A percentile compares a stretch with the other conserved stretches of the same genome.
Conservation (phyloP, 2,888 invertebrate genomes). For the Linyphia triangularis region DNA sequence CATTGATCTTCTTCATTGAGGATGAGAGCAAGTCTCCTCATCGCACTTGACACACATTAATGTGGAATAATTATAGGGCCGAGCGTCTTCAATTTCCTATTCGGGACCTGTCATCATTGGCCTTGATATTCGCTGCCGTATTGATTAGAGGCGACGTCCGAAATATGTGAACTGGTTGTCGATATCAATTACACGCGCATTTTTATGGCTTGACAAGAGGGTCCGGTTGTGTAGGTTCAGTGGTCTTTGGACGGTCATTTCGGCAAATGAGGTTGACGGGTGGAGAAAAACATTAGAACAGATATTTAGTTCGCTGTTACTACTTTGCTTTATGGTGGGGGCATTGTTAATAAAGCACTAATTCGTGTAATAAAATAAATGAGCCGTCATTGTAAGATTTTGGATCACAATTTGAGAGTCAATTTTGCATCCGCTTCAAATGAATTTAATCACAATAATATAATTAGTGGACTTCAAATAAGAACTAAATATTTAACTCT, state of each 20-base stretch:
- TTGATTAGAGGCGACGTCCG: conserved; percentile 15
- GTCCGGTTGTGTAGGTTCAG: conserved; percentile 54
- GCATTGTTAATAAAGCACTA: no score
- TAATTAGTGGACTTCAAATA: no score
- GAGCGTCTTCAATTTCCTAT: conserved; percentile 34
- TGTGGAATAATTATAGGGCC: conserved; percentile 56
- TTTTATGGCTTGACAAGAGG: not conserved
- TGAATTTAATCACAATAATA: no score
- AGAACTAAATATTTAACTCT: no score
- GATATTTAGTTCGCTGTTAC: no score
- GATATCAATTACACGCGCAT: conserved; percentile 42
- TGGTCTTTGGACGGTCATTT: conserved; percentile 36
- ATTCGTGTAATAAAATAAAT: no score
- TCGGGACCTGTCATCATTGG: conserved; percentile 8
- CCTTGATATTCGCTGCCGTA: conserved; percentile 38
- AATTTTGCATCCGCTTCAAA: no score
- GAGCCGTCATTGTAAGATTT: no score
- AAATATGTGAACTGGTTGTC: conserved; percentile 35
- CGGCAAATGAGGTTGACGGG: conserved; percentile 47
- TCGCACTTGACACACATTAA: conserved; percentile 67
- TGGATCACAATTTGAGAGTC: no score
- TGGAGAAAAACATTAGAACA: no score
- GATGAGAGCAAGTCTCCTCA: conserved; percentile 18
- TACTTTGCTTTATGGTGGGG: no score
- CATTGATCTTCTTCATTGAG: conserved; percentile 22